Evolutionary conservation across 2,888 invertebrate genomes (phyloP).

Genomic region (Tryphoninae sp.): DNA sequence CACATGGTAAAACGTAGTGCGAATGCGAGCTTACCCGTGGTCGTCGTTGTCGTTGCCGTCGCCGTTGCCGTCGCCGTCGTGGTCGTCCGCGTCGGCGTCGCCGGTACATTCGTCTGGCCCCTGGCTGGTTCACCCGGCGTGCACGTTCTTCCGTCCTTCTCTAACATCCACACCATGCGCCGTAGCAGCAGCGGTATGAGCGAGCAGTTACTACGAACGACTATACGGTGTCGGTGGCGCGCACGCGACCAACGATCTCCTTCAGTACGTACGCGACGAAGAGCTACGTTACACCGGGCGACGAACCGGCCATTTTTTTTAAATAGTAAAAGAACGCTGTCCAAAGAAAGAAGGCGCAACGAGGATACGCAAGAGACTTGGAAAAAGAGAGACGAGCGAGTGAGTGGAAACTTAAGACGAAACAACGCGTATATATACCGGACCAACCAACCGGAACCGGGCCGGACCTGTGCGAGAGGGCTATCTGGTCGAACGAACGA

Average conservation of each 20-base stretch:
- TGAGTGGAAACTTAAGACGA: constrained; percentile 47
- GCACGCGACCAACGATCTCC: constrained; percentile 62
- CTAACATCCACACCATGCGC: constrained; percentile 14
- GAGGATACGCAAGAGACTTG: constrained; percentile 6
- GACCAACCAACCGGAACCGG: constrained; percentile 65
- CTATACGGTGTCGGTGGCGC: constrained; percentile 50
- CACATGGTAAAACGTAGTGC: constrained; percentile 12
- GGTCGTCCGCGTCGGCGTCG: constrained; percentile 20
- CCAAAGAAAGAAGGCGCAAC: constrained; percentile 22
- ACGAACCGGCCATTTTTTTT: constrained; percentile 50
- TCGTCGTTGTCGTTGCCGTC: constrained; percentile 19
- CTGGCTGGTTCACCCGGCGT: constrained; percentile 38
- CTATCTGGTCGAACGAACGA: constrained; percentile 10
- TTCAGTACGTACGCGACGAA: constrained; percentile 63
- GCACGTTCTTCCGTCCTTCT: constrained; percentile 8
- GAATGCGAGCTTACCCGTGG: constrained; percentile 30
- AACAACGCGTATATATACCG: constrained; percentile 34
- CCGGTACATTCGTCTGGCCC: constrained; percentile 39
- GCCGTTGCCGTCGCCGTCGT: constrained; percentile 2
- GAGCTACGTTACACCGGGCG: constrained; percentile 59
- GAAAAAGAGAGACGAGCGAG: constrained; percentile 17
- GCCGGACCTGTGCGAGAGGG: constrained; percentile 45
- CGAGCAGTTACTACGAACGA: constrained; percentile 49
- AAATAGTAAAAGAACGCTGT: constrained; percentile 8
- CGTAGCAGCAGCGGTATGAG: constrained; percentile 38